Percentiles rank a stretch among this genome's conserved stretches.
phyloP scores from a whole-genome alignment of 2,797 vertebrate species.

The Myripristis jacobus region DNA sequence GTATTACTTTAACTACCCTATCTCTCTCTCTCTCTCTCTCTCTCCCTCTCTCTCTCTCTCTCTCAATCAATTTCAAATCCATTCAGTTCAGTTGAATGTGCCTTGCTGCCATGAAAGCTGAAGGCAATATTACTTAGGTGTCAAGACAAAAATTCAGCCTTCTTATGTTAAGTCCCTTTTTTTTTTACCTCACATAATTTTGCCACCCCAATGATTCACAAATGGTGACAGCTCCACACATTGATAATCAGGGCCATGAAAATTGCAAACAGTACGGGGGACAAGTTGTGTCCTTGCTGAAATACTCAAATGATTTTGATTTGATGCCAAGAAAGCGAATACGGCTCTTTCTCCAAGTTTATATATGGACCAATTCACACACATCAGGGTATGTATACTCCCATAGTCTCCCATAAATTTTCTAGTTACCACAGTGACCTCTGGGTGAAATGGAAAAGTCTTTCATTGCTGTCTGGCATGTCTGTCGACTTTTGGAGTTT shows the following conservation, averaged over 20 bases:
- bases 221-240: background rate
- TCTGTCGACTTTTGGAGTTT: too few relatives aligned
- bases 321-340: background rate
- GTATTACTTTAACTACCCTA: constrained; percentile 27
- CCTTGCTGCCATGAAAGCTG: background rate
- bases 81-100: constrained; percentile 12
- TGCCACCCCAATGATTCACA: constrained; percentile 8
- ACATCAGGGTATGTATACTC: too few relatives aligned
- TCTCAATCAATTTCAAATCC: constrained; percentile 15
- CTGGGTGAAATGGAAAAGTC: too few relatives aligned
- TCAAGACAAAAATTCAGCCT: constrained; percentile 26
- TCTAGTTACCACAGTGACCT: too few relatives aligned
- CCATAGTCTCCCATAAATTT: background rate
- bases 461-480: too few relatives aligned
- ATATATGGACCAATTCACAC: background rate
- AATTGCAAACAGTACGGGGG: background rate
- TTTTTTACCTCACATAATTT: constrained; percentile 14
- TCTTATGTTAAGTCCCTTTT: constrained; percentile 2
- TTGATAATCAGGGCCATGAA: background rate
- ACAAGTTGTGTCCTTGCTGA: background rate
- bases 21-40: constrained; percentile 11
- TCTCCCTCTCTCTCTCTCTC: constrained; percentile 10
- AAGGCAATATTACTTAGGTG: background rate
- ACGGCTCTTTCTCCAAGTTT: background rate
- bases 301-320: background rate